These are phyloP conservation scores for Pelodiscus sinensis DNA, from an alignment of 2,113 vertebrate species.

Conservation along the genomic window DNA sequence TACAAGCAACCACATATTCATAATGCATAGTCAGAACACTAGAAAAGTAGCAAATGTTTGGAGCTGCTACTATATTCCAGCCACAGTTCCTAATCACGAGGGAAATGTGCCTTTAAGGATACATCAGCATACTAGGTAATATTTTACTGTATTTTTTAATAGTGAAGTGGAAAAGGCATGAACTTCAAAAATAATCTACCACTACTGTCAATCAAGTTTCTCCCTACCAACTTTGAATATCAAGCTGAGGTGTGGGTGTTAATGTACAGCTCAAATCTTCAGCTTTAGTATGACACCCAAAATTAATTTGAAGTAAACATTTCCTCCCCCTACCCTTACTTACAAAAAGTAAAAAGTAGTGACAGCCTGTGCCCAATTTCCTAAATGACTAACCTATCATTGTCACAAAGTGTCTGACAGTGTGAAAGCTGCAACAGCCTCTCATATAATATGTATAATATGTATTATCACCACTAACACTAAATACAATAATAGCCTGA, in stretches of 20 bases:
- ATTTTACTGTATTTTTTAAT: not conserved
- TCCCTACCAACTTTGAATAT: not conserved
- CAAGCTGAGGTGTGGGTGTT: not conserved
- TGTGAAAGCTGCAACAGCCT: not conserved
- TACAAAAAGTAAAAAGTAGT: not conserved
- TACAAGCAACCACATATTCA: not conserved
- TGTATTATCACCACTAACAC: not conserved
- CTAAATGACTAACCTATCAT: not conserved
- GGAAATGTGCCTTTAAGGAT: constrained; percentile 38
- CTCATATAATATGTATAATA: not conserved
- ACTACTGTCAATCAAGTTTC: not conserved
- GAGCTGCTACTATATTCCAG: constrained; percentile 12
- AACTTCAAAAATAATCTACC: constrained; percentile 45
- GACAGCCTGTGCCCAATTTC: not conserved
- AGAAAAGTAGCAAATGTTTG: not conserved
- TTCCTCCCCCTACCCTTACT: not conserved
- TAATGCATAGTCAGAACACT: not conserved
- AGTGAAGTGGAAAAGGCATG: not conserved
- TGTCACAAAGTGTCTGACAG: not conserved
- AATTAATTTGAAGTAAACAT: constrained; percentile 28
- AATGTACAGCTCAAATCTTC: constrained; percentile 3
- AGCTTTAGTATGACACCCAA: not conserved
- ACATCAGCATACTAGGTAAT: constrained; percentile 46
- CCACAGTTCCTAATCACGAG: constrained; percentile 45
- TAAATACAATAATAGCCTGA: not conserved